phyloP scores from a whole-genome alignment of 2,113 vertebrate species.

The Thryonomys swinderianus region DNA sequence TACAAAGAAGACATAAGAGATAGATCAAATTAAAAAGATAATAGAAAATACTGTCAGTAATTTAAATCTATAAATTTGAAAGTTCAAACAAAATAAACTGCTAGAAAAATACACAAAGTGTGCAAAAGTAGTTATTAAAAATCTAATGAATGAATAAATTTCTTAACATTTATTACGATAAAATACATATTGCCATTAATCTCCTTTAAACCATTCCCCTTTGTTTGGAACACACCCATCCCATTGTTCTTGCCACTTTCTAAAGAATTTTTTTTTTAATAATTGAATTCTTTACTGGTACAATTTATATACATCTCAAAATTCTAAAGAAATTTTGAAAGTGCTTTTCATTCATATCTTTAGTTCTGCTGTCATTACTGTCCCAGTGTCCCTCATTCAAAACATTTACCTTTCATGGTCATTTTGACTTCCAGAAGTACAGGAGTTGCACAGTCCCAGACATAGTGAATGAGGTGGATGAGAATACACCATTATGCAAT shows the following conservation, averaged over 20 bases:
- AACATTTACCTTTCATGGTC: too few species aligned
- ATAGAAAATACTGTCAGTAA: background rate
- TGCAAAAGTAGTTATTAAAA: background rate
- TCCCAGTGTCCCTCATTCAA: too few species aligned
- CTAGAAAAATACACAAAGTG: background rate
- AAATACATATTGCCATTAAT: background rate
- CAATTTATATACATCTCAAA: too few species aligned
- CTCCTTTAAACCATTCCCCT: background rate
- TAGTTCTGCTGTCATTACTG: too few species aligned
- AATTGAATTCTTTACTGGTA: too few species aligned
- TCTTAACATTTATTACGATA: background rate
- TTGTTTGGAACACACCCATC: background rate
- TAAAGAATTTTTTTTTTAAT: background rate
- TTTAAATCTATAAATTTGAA: conserved; percentile 7
- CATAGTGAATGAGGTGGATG: background rate
- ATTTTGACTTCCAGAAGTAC: too few species aligned
- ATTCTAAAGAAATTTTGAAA: background rate
- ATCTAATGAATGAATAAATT: background rate
- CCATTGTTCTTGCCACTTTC: background rate
- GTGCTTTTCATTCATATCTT: background rate
- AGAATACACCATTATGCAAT: background rate
- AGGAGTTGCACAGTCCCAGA: too few species aligned
- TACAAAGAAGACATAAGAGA: background rate
- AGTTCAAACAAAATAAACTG: conserved; percentile 19
- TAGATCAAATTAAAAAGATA: conserved; percentile 38